Conservation (phyloP, 2,888 invertebrate species). For the Trichogramma evanescens region DNA sequence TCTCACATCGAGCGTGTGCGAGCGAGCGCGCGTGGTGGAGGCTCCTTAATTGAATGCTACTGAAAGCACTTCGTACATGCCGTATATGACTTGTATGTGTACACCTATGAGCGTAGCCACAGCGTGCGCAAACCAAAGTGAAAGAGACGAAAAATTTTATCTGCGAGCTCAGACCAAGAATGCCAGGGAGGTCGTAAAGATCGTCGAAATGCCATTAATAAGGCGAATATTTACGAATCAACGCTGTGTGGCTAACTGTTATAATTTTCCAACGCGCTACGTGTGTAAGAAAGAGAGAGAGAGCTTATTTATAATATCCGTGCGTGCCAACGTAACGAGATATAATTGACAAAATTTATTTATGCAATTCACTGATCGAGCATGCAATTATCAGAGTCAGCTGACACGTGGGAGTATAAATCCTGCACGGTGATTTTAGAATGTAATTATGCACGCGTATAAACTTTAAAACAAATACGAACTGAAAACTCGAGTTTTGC, state of each 20-base stretch:
- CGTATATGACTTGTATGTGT: no score
- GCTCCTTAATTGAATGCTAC: slow-evolving; percentile 45
- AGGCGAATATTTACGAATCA: slow-evolving; percentile 17
- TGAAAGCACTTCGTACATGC: slow-evolving; percentile 4
- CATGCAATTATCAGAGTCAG: no score
- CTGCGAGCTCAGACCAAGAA: neutral
- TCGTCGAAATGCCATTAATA: slow-evolving; percentile 17
- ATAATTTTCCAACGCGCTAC: slow-evolving; percentile 3
- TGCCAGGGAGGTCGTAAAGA: slow-evolving; percentile 14
- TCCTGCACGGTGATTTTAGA: no score
- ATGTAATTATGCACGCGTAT: no score
- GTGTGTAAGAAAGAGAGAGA: no score
- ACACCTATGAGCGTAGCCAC: neutral
- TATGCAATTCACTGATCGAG: no score
- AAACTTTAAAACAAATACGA: no score
- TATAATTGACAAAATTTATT: no score
- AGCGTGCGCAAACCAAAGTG: slow-evolving; percentile 7
- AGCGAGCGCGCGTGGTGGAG: slow-evolving; percentile 10
- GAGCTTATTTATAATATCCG: no score
- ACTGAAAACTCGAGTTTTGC: no score
- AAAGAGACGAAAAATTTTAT: slow-evolving; percentile 1
- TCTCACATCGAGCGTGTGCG: slow-evolving; percentile 39
- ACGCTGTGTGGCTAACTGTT: neutral
- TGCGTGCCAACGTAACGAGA: no score
- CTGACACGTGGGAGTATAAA: no score